Conservation (phyloP, 1,140 invertebrate genomes). For the Caenorhabditis elegans region DNA sequence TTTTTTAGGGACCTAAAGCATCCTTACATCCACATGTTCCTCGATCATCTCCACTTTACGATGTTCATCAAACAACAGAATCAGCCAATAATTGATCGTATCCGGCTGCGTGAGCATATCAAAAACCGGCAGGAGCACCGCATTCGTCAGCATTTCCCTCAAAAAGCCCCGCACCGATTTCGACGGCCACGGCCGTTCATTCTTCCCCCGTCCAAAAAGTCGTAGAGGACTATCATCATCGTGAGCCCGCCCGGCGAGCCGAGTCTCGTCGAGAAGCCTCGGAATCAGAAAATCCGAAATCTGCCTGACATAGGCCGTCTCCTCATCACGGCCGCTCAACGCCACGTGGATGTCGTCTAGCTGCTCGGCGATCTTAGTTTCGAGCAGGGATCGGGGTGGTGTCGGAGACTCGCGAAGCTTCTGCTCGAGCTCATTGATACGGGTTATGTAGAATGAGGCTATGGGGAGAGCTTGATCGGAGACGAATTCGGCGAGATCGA, state of each 20-base stretch:
- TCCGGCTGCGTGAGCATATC: constrained; percentile 51
- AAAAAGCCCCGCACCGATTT: constrained; percentile 45
- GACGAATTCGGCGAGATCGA: constrained; percentile 41
- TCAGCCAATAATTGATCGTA: constrained; percentile 50
- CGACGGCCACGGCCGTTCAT: constrained; percentile 38
- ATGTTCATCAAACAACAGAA: constrained; percentile 41
- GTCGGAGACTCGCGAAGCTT: not conserved
- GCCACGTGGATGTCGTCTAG: constrained; percentile 30
- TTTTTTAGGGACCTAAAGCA: constrained; percentile 9
- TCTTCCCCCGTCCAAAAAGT: not conserved
- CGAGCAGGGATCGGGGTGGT: constrained; percentile 18
- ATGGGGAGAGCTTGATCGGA: constrained; percentile 26
- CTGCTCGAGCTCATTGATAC: not conserved
- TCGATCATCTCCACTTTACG: not conserved
- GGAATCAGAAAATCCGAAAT: constrained; percentile 38
- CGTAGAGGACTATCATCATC: constrained; percentile 35
- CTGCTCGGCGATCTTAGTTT: constrained; percentile 23
- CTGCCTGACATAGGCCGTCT: constrained; percentile 31
- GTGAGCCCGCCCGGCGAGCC: constrained; percentile 34
- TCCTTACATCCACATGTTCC: not conserved
- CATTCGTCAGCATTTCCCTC: constrained; percentile 46
- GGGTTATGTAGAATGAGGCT: not conserved
- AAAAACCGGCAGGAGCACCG: constrained; percentile 46
- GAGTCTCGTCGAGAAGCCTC: constrained; percentile 33
- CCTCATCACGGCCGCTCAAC: not conserved